A percentile compares a stretch with the other conserved stretches of the same genome.
Evolutionary conservation across 37 sponge, comb jelly and placozoan genomes (phyloP).

Genomic region (Dysidea cf. avara): DNA sequence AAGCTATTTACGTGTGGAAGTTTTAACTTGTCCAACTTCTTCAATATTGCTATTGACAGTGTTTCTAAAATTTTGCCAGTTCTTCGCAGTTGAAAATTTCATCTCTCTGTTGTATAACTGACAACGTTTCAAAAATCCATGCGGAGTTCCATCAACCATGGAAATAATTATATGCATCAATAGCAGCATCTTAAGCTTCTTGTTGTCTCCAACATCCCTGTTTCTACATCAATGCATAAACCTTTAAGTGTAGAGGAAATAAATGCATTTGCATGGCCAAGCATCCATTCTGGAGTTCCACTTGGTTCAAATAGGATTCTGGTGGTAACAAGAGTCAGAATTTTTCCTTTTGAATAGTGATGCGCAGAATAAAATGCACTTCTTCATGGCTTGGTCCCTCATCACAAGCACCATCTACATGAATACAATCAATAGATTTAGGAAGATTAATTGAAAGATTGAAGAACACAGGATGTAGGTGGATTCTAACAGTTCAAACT

Average conservation of each 20-base stretch:
- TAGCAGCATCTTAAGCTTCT: slow-evolving; percentile 8
- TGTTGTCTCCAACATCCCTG: slow-evolving; percentile 12
- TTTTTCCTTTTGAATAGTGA: slow-evolving; percentile 1
- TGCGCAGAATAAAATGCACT: background rate
- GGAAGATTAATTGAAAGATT: background rate
- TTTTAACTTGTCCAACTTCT: no score
- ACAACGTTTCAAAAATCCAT: no score
- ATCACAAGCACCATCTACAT: slow-evolving; percentile 34
- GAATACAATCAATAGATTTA: slow-evolving; percentile 22
- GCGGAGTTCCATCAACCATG: slow-evolving; percentile 26
- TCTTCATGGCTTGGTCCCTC: slow-evolving; percentile 24
- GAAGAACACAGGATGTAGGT: slow-evolving; percentile 7
- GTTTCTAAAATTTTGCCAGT: no score
- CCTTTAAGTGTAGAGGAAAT: slow-evolving; percentile 11
- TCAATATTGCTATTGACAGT: no score
- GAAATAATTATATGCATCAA: slow-evolving; percentile 29
- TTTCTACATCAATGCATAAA: background rate
- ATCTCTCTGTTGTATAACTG: no score
- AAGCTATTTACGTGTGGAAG: no score
- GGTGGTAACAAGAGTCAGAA: slow-evolving; percentile 14
- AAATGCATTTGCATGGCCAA: slow-evolving; percentile 7
- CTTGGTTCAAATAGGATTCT: slow-evolving; percentile 5
- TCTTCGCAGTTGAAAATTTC: no score
- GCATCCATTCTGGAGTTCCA: slow-evolving; percentile 21
- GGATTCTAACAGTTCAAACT: background rate